A percentile compares a stretch with the other conserved stretches of the same genome.
Evolutionary conservation across 2,797 vertebrate species (phyloP).

Genomic region (Erethizon dorsatum): DNA sequence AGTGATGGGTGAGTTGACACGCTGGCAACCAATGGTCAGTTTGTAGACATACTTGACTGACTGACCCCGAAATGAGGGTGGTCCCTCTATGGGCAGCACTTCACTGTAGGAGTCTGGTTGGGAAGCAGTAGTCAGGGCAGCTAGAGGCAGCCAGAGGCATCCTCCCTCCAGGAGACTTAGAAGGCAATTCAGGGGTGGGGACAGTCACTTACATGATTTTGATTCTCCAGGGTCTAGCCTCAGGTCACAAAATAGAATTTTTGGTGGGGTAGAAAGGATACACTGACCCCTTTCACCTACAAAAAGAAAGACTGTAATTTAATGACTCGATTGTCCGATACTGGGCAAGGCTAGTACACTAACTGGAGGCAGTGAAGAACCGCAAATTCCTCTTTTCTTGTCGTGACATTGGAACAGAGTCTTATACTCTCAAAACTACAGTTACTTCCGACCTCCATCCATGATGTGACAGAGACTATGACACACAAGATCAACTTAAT

Average conservation of each 20-base stretch:
- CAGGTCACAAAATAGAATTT: conserved; percentile 99
- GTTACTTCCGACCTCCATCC: background rate
- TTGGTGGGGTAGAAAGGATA: conserved; percentile 98
- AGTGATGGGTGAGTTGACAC: conserved; percentile 99
- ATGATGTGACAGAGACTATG: background rate
- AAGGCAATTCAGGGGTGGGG: conserved; percentile 15
- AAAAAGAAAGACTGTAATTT: conserved; percentile 41
- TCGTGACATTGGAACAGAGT: background rate
- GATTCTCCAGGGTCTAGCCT: conserved; percentile 97
- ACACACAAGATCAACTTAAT: background rate
- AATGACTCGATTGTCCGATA: background rate
- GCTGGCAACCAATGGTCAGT: conserved; percentile 98
- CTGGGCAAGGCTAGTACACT: background rate
- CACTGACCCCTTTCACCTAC: conserved; percentile 98
- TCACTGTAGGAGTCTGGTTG: conserved; percentile 96
- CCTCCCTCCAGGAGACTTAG: conserved; percentile 63
- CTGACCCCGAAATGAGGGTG: conserved; percentile 98
- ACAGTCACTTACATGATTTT: conserved; percentile 95
- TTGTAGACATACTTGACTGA: conserved; percentile 99
- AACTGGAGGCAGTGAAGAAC: background rate
- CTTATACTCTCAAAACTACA: background rate
- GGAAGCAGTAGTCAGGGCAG: conserved; percentile 37
- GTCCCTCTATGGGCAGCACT: conserved; percentile 94
- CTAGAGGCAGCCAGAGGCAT: background rate
- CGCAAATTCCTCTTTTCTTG: background rate